Conservation (phyloP, 2,888 invertebrate genomes). For the Belgica antarctica region DNA sequence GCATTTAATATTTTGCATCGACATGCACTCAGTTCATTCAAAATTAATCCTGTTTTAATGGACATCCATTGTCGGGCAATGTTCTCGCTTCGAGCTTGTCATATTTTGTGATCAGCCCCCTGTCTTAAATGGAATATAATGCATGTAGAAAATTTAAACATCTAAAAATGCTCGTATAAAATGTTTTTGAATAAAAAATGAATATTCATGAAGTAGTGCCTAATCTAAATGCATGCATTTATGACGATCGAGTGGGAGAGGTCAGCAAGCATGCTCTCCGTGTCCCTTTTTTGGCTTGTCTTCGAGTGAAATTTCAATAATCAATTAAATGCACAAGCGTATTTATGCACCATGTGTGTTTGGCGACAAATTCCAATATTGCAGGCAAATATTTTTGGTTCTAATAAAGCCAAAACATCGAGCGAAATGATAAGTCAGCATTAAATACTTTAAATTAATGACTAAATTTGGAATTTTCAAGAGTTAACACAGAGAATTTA, state of each 20-base stretch:
- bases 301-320: not conserved
- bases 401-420: not conserved
- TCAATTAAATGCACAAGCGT: slow-evolving; percentile 11
- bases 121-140: too few species aligned
- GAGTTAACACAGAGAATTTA: not conserved
- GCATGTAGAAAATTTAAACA: too few species aligned
- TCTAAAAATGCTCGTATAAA: slow-evolving; percentile 10
- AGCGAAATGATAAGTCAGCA: not conserved
- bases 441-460: not conserved
- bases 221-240: too few species aligned
- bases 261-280: too few species aligned
- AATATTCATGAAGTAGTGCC: too few species aligned
- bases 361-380: not conserved
- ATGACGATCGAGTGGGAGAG: not conserved
- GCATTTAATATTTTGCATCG: too few species aligned
- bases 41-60: too few species aligned
- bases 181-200: slow-evolving; percentile 1
- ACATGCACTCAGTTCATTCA: too few species aligned
- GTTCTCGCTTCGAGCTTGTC: too few species aligned
- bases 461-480: not conserved
- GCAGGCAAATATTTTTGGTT: slow-evolving; percentile 4
- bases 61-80: too few species aligned
- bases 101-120: too few species aligned
- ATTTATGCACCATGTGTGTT: not conserved
- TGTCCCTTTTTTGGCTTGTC: too few species aligned